Percentiles rank a stretch among this genome's conserved stretches.
These are phyloP conservation scores for Plectrocnemia conspersa DNA, from an alignment of 1,140 invertebrate genomes.

Conservation along the genomic window DNA sequence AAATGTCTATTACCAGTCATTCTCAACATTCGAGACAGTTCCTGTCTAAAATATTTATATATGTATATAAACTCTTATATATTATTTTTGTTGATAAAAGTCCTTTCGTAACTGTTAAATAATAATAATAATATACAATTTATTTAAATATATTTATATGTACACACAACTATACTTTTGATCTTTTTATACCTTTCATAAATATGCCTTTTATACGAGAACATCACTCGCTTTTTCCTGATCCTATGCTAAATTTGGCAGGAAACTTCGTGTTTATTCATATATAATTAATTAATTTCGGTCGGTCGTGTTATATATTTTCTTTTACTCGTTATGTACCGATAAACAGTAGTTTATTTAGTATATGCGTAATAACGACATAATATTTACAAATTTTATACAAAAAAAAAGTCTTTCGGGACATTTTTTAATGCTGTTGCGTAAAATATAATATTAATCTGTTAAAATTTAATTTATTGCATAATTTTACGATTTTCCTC, in stretches of 20 bases:
- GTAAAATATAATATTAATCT: constrained; percentile 12
- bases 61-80: constrained; percentile 19
- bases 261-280: constrained; percentile 15
- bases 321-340: no score
- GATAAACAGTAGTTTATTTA: no score
- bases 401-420: background rate
- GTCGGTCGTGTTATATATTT: constrained; percentile 5
- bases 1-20: constrained; percentile 16
- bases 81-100: constrained; percentile 19
- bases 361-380: no score
- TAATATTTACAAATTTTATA: background rate
- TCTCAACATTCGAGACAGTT: constrained; percentile 20
- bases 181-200: no score
- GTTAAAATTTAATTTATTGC: constrained; percentile 18
- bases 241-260: constrained; percentile 14
- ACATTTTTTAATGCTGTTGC: background rate
- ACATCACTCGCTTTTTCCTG: constrained; percentile 11
- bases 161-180: no score
- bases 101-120: no score
- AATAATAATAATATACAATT: no score
- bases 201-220: background rate
- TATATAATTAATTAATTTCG: constrained; percentile 9
- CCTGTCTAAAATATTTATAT: constrained; percentile 15
- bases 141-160: no score
- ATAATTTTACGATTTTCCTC: constrained; percentile 19